Evolutionary conservation across 92 coral and sea anemone species (phyloP).

Genomic region (Phenganax subtilis): DNA sequence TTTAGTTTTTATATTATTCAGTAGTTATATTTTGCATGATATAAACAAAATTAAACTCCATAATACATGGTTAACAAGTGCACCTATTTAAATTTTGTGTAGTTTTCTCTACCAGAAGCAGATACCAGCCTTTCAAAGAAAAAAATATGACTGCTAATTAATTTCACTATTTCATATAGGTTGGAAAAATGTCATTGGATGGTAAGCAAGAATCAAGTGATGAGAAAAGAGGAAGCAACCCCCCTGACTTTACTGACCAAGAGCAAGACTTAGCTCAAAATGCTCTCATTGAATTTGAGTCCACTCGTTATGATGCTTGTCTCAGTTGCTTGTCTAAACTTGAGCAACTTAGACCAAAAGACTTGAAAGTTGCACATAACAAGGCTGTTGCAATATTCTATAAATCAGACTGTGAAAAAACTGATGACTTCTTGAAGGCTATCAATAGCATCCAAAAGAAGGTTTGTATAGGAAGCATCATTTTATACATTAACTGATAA

Average conservation of each 20-base stretch:
- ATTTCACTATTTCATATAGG: not conserved
- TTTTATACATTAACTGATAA: too few relatives aligned
- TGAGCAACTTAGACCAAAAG: constrained; percentile 68
- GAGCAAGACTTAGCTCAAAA: constrained; percentile 78
- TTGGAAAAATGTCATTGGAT: constrained; percentile 21
- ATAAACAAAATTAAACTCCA: not conserved
- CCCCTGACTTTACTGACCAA: constrained; percentile 64
- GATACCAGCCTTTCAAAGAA: not conserved
- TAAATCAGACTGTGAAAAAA: constrained; percentile 63
- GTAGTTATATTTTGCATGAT: not conserved
- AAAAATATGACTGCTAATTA: not conserved
- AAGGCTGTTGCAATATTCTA: constrained; percentile 74
- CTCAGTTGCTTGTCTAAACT: constrained; percentile 61
- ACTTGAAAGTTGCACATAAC: constrained; percentile 74
- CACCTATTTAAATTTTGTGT: too few relatives aligned
- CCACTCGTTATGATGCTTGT: constrained; percentile 68
- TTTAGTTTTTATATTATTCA: not conserved
- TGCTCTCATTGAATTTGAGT: constrained; percentile 84
- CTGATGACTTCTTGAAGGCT: constrained; percentile 68
- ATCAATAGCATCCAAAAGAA: constrained; percentile 62
- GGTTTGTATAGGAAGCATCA: constrained; percentile 44
- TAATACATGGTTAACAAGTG: too few relatives aligned
- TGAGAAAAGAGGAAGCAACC: constrained; percentile 16
- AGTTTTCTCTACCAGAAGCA: too few relatives aligned
- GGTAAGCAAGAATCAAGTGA: constrained; percentile 7